Percentiles rank a stretch among this genome's conserved stretches.
Evolutionary conservation across 2,888 invertebrate species (phyloP).

Genomic region (Phalera bucephala): DNA sequence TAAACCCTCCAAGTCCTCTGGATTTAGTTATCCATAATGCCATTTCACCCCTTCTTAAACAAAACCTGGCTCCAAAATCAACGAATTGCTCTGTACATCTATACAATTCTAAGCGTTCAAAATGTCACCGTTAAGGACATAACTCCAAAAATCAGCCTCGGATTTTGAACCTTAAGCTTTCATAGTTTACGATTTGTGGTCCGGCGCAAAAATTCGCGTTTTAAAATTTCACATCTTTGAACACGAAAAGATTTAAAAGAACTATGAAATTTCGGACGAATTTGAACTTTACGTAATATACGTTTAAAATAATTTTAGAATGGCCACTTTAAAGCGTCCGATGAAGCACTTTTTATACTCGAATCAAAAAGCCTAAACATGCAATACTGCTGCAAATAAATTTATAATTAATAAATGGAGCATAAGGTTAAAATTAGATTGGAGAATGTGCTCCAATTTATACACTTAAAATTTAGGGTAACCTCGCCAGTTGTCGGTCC

Average conservation of each 20-base stretch:
- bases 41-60: conserved; percentile 76
- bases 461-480: conserved; percentile 44
- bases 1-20: conserved; percentile 46
- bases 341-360: conserved; percentile 50
- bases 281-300: conserved; percentile 29
- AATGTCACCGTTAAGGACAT: conserved; percentile 40
- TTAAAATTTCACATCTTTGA: conserved; percentile 41
- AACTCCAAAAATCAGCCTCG: conserved; percentile 20
- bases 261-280: conserved; percentile 25
- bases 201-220: conserved; percentile 44
- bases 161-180: conserved; percentile 14
- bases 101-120: conserved; percentile 72
- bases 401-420: conserved; percentile 10
- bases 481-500: conserved; percentile 72
- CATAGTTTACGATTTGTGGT: conserved; percentile 8
- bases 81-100: conserved; percentile 70
- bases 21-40: conserved; percentile 72
- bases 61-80: conserved; percentile 73
- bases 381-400: conserved; percentile 10
- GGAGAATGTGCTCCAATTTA: conserved; percentile 14
- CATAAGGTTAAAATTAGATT: conserved; percentile 30
- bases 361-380: conserved; percentile 29
- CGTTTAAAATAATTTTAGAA: conserved; percentile 34
- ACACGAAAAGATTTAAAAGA: conserved; percentile 46
- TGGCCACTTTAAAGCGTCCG: conserved; percentile 59